Evolutionary conservation across 2,888 invertebrate species (phyloP).

Genomic region (Microplitis deprimator): DNA sequence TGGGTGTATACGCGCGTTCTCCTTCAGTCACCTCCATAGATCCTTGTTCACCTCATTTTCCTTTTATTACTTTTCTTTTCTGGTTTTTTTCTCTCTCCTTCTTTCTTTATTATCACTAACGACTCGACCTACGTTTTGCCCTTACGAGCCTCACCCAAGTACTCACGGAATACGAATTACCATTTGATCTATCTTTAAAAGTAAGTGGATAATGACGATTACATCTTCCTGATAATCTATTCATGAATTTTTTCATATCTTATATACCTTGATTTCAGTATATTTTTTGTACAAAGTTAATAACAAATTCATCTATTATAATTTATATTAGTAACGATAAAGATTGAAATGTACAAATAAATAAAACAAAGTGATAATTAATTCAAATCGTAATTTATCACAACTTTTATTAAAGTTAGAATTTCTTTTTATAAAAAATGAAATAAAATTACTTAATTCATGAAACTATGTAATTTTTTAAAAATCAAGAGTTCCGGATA

Average conservation of each 20-base stretch:
- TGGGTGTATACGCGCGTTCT: slow-evolving; percentile 16
- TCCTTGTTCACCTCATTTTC: slow-evolving; percentile 9
- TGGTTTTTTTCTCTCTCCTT: background rate
- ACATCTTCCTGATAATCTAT: slow-evolving; percentile 45
- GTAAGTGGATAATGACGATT: slow-evolving; percentile 58
- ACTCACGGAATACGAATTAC: slow-evolving; percentile 53
- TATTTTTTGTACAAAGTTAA: too few relatives aligned
- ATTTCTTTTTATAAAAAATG: too few relatives aligned
- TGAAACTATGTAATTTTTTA: background rate
- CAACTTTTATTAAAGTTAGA: too few relatives aligned
- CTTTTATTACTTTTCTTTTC: background rate
- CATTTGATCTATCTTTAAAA: slow-evolving; percentile 51
- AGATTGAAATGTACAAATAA: too few relatives aligned
- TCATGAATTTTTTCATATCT: background rate
- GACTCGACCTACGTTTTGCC: slow-evolving; percentile 14
- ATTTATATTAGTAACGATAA: too few relatives aligned
- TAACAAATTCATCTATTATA: too few relatives aligned
- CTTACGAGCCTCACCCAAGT: background rate
- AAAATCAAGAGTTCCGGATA: background rate
- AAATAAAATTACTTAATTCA: too few relatives aligned
- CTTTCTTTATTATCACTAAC: background rate
- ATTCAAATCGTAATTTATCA: too few relatives aligned
- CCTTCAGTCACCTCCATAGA: slow-evolving; percentile 24
- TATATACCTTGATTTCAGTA: too few relatives aligned
- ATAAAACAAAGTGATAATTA: too few relatives aligned